A percentile compares a stretch with the other conserved stretches of the same genome.
Conservation (phyloP, 2,113 vertebrate genomes). For the Butastur rufipennis region DNA sequence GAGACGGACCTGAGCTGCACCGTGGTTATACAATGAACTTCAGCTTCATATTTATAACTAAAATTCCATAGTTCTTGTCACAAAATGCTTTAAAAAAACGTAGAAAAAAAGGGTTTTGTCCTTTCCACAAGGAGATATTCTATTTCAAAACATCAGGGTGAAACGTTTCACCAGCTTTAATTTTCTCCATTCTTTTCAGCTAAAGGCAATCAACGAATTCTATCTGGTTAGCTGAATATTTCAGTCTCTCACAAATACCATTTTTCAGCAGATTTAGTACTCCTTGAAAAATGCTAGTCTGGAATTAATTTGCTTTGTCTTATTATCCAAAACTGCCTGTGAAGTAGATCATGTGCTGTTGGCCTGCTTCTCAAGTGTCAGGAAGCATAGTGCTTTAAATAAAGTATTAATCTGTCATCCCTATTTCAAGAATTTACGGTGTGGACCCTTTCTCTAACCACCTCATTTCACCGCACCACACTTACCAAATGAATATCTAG, state of each 20-base stretch:
- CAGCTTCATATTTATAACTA: background rate
- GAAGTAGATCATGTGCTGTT: background rate
- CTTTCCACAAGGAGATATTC: background rate
- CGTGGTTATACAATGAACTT: background rate
- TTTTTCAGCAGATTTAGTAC: constrained; percentile 21
- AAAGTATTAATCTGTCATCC: background rate
- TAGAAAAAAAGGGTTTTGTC: no score
- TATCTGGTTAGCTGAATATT: background rate
- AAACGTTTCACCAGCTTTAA: background rate
- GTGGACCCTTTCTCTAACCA: background rate
- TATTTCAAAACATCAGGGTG: background rate
- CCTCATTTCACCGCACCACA: background rate
- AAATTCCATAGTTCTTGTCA: background rate
- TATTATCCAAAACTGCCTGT: background rate
- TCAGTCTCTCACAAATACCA: background rate
- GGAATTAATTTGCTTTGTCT: constrained; percentile 6
- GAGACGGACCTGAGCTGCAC: background rate
- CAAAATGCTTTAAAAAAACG: background rate
- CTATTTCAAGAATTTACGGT: background rate
- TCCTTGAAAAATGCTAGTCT: background rate
- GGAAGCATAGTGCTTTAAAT: background rate
- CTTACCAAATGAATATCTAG: background rate
- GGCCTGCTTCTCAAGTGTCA: background rate
- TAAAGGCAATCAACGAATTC: background rate
- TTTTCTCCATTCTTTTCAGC: background rate